Conservation (phyloP, 2,888 invertebrate genomes). For the Carpatolechia fugitivella region DNA sequence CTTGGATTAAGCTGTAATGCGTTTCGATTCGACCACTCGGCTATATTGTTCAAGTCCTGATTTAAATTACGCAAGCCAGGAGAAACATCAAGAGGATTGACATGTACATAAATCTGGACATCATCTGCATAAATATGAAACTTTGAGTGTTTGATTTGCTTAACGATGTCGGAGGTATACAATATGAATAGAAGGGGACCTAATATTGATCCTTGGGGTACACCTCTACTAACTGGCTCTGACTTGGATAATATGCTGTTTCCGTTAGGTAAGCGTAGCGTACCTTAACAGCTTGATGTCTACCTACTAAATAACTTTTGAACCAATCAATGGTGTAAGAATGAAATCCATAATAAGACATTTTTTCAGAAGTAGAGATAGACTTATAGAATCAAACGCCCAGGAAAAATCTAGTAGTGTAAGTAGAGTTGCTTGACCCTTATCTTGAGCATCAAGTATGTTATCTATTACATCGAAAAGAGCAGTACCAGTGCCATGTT, state of each 20-base stretch:
- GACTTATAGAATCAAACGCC: background rate
- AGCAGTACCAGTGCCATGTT: background rate
- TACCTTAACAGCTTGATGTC: background rate
- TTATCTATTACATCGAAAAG: conserved; percentile 4
- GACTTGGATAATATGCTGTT: background rate
- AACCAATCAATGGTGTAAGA: background rate
- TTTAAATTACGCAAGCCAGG: background rate
- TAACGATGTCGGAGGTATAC: background rate
- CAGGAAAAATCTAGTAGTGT: background rate
- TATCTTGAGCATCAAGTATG: background rate
- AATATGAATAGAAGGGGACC: background rate
- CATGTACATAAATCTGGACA: background rate
- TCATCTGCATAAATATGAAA: conserved; percentile 7
- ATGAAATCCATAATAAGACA: conserved; percentile 1
- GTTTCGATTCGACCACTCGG: background rate
- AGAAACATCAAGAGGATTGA: background rate
- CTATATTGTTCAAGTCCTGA: background rate
- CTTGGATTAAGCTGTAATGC: background rate
- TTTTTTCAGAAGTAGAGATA: background rate
- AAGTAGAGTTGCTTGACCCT: background rate
- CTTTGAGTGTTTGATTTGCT: background rate
- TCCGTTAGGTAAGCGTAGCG: background rate
- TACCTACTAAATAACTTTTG: background rate
- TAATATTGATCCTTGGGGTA: background rate
- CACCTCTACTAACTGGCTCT: background rate